phyloP scores from a whole-genome alignment of 2,888 invertebrate species.

The Aplocera efformata region DNA sequence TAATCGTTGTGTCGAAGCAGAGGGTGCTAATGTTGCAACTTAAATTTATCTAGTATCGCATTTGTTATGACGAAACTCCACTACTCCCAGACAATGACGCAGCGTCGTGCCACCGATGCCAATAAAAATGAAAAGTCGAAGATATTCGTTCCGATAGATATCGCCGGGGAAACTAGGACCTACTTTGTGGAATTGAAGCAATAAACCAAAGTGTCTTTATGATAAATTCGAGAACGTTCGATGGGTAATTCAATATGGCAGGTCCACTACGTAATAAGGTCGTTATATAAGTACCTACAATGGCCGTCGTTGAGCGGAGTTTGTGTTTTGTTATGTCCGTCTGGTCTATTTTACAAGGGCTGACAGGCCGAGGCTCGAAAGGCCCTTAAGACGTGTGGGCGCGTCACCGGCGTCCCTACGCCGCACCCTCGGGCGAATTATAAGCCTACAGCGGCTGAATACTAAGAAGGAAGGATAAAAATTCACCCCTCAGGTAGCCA shows the following conservation, averaged over 20 bases:
- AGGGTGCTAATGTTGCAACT: slow-evolving; percentile 73
- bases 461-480: slow-evolving; percentile 68
- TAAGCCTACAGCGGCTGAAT: slow-evolving; percentile 66
- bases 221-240: slow-evolving; percentile 24
- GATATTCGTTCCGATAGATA: slow-evolving; percentile 28
- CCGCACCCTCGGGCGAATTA: slow-evolving; percentile 66
- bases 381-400: slow-evolving; percentile 48
- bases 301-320: slow-evolving; percentile 14
- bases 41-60: slow-evolving; percentile 68
- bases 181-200: slow-evolving; percentile 37
- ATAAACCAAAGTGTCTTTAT: slow-evolving; percentile 30
- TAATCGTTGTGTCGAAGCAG: slow-evolving; percentile 66
- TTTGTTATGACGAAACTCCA: slow-evolving; percentile 59
- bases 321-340: slow-evolving; percentile 29
- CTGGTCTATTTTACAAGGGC: slow-evolving; percentile 48
- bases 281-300: slow-evolving; percentile 2
- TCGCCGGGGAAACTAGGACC: slow-evolving; percentile 29
- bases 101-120: slow-evolving; percentile 28
- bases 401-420: slow-evolving; percentile 52
- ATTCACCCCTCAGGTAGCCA: slow-evolving; percentile 68
- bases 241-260: slow-evolving; percentile 17
- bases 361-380: slow-evolving; percentile 44
- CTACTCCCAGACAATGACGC: slow-evolving; percentile 45
- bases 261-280: slow-evolving; percentile 4
- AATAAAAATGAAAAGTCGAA: slow-evolving; percentile 41